Conservation (phyloP, 2,888 invertebrate genomes). For the Dicyrtomina minuta region DNA sequence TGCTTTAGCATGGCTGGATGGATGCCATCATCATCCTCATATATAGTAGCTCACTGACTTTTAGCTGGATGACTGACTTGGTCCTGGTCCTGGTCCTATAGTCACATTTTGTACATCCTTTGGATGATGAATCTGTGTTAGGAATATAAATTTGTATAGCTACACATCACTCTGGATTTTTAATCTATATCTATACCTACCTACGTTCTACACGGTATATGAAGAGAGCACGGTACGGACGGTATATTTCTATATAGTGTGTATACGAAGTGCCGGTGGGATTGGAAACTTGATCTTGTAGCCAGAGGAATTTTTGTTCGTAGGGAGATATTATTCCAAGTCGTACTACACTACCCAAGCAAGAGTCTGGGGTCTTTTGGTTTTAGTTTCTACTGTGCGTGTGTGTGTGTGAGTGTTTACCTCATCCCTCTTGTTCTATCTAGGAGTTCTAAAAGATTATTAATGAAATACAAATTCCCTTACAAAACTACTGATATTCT, state of each 20-base stretch:
- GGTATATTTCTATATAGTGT: not conserved
- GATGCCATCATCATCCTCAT: not conserved
- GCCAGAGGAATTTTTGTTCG: slow-evolving; percentile 36
- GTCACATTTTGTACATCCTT: too few relatives aligned
- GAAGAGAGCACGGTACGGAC: not conserved
- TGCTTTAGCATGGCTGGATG: not conserved
- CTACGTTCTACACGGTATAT: not conserved
- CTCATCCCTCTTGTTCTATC: not conserved
- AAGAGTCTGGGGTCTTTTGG: slow-evolving; percentile 30
- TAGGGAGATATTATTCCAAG: too few relatives aligned
- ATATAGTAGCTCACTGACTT: not conserved
- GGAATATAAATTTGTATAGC: too few relatives aligned
- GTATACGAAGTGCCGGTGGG: slow-evolving; percentile 28
- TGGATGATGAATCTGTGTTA: not conserved
- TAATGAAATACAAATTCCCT: not conserved
- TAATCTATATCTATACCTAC: not conserved
- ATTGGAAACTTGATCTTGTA: slow-evolving; percentile 50
- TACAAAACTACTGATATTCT: not conserved
- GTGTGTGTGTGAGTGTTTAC: slow-evolving; percentile 7
- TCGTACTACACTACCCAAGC: too few relatives aligned
- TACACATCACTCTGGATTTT: too few relatives aligned
- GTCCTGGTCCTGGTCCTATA: too few relatives aligned
- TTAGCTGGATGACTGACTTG: too few relatives aligned
- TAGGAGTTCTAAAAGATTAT: not conserved
- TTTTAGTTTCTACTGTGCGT: too few relatives aligned